Conservation (phyloP, 1,140 invertebrate genomes). For the Sogatella furcifera region DNA sequence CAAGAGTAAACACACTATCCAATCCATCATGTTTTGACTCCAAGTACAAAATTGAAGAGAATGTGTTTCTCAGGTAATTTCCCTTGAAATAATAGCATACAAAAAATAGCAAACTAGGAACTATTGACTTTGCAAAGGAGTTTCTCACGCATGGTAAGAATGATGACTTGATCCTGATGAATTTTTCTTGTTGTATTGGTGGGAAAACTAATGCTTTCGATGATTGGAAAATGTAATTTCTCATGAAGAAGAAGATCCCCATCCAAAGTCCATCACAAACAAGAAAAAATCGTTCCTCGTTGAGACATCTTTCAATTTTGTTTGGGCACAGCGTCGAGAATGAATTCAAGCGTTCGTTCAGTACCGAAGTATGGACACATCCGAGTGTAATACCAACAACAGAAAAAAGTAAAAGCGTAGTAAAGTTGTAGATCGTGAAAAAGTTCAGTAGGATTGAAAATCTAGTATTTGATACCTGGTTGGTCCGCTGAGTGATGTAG, state of each 20-base stretch:
- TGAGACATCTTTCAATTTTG: constrained; percentile 30
- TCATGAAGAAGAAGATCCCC: constrained; percentile 53
- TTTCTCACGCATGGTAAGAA: constrained; percentile 41
- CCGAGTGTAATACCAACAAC: constrained; percentile 44
- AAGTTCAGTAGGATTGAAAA: constrained; percentile 46
- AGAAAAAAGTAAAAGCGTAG: constrained; percentile 43
- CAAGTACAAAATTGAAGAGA: constrained; percentile 36
- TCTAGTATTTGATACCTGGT: constrained; percentile 39
- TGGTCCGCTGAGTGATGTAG: constrained; percentile 38
- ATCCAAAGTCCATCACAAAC: constrained; percentile 53
- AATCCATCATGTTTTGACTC: constrained; percentile 40
- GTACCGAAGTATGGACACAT: constrained; percentile 48
- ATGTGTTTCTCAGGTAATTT: constrained; percentile 31
- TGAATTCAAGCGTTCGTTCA: constrained; percentile 38
- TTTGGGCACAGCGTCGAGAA: constrained; percentile 30
- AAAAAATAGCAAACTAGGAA: constrained; percentile 47
- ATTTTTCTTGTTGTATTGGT: constrained; percentile 51
- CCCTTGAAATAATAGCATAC: constrained; percentile 46
- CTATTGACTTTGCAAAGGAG: constrained; percentile 42
- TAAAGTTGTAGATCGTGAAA: constrained; percentile 45
- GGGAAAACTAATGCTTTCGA: constrained; percentile 39
- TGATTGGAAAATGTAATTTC: constrained; percentile 37
- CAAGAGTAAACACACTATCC: constrained; percentile 38
- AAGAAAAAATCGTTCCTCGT: constrained; percentile 45
- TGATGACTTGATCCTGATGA: constrained; percentile 46